phyloP scores from a whole-genome alignment of 2,888 invertebrate species.

The Caenorhabditis imperialis region DNA sequence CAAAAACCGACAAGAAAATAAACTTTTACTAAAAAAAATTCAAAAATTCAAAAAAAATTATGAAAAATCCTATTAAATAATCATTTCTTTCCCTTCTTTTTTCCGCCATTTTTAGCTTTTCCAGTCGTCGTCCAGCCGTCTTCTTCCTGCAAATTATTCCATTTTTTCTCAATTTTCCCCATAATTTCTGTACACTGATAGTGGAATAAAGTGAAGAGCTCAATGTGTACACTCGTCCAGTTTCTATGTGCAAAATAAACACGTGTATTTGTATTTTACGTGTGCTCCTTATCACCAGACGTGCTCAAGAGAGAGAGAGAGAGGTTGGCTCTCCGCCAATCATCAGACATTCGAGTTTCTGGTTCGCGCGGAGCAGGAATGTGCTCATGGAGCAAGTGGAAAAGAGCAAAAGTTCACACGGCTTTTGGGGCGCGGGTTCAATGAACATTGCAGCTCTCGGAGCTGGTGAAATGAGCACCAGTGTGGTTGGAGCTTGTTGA shows the following conservation, averaged over 20 bases:
- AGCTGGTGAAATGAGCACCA: too few relatives aligned
- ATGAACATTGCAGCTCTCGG: too few relatives aligned
- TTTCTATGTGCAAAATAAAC: slow-evolving; percentile 45
- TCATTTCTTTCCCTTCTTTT: slow-evolving; percentile 45
- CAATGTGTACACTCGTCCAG: slow-evolving; percentile 33
- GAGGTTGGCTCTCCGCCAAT: slow-evolving; percentile 36
- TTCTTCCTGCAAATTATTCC: slow-evolving; percentile 35
- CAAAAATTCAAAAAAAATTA: neutral
- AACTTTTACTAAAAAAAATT: slow-evolving; percentile 1
- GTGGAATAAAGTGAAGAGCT: too few relatives aligned
- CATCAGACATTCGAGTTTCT: too few relatives aligned
- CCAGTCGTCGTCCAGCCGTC: slow-evolving; percentile 45
- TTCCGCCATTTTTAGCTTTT: slow-evolving; percentile 17
- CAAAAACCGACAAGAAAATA: neutral
- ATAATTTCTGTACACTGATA: too few relatives aligned
- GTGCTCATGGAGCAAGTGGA: too few relatives aligned
- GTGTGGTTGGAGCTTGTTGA: too few relatives aligned
- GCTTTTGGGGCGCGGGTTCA: too few relatives aligned
- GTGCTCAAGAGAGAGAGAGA: slow-evolving; percentile 15
- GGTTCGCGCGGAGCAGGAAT: too few relatives aligned
- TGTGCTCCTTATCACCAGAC: slow-evolving; percentile 44
- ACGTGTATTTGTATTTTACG: slow-evolving; percentile 43
- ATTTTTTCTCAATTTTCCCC: too few relatives aligned
- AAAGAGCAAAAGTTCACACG: too few relatives aligned
- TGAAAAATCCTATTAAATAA: neutral